Evolutionary conservation across 2,888 invertebrate species (phyloP), one percentile per base, ranked within the genome.

Genomic region (Emmelina monodactyla): DNA sequence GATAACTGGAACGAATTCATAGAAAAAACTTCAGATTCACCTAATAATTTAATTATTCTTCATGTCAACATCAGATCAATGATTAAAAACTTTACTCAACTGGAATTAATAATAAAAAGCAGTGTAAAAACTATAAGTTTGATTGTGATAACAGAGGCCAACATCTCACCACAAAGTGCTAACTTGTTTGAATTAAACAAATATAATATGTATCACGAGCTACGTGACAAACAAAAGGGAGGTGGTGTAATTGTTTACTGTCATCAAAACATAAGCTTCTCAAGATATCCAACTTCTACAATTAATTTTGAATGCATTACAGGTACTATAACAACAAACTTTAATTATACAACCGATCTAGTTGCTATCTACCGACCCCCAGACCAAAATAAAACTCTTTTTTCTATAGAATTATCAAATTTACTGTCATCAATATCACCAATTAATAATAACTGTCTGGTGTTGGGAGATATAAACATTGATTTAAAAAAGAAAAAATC

Each of bases 331-430:
- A 14, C 12, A 7, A 16, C 10, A n/a, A 30, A 25, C 5, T n/a
- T n/a, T n/a, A 31, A 33, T 0, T 14, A 11, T 2, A 32, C 32
- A 14, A 30, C 32, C 12, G 19, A 22, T 31, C 7, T 39, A 15
- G 37, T 37, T 28, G 39, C 36, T 3, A 32, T 39, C 1, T 43
- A 43, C 25, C 16, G 38, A 15, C 42, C 43, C 16, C 43, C 40
- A 2, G 32, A 37, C 14, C n/a, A 10, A 2, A 25, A 33, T n/a
- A 41, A 40, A 33, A 11, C 5, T 3, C 2, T 12, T 11, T 42
- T 39, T 13, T 16, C 22, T 1, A 12, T 16, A 7, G 41, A 41
- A 32, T 10, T 39, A 11, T 14, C n/a, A n/a, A n/a, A 12, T 2
- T 4, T 4, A 9, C 5, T 32, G n/a, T 3, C 31, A 1, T 7